Evolutionary conservation across 1,140 invertebrate genomes (phyloP), one percentile per base, ranked within the genome.

Genomic region (Hypsibius dujardini): DNA sequence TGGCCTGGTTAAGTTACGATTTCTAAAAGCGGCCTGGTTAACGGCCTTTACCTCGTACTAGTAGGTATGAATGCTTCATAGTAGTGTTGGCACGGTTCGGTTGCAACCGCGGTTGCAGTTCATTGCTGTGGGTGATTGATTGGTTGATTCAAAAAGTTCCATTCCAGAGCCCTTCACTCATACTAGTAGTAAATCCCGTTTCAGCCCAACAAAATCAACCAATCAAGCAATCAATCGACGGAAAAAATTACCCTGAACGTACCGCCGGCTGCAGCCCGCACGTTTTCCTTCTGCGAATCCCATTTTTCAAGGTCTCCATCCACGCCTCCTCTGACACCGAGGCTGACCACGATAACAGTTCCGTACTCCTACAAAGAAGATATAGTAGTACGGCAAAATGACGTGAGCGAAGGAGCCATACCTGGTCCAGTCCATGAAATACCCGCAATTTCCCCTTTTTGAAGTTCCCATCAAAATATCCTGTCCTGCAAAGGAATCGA

Each of bases 241-340:
- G 56, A 46, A 71, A 2, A 83, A 14, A 81, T 28, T 28, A 28
- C 28, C 28, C 28, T 28, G 28, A 28, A 80, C 72, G 79, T 83
- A 86, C 86, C 84, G 76, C 86, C 85, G 28, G 87, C 85, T 47
- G 87, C 87, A 40, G 79, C 76, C 60, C 88, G 80, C 72, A 89
- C 80, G 72, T 83, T 84, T 78, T 90, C 88, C 70, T 83, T 84
- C 40, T 84, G 83, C 75, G 87, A 84, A 75, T 88, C 81, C 0
- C 87, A 77, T 73, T 87, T 83, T 77, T 90, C 87, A 3, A 81
- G 75, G 72, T 85, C 80, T 78, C 88, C 84, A 73, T 81, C 86
- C 7, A 80, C 80, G 72, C 80, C 79, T 75, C 80, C 79, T 72
- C 82, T 80, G 74, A 87, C 84, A 1, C 88, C 87, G 42, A 91